Base-by-base conservation (phyloP, 2,113 vertebrate species). In the Myotis brandtii region DNA sequence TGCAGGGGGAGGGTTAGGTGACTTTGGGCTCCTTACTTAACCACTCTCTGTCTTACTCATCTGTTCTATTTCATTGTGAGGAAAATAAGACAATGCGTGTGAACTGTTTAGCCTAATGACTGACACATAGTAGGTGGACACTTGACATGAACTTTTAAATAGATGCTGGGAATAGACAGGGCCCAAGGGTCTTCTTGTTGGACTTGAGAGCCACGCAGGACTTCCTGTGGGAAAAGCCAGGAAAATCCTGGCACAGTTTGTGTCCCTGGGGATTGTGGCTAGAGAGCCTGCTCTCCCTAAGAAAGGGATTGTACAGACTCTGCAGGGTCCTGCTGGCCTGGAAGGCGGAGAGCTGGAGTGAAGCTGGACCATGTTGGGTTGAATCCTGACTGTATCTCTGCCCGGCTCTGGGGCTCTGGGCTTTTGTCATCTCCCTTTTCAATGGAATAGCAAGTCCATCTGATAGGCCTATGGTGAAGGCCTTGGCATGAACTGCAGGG, bases 381-480 rank as follows among this genome's bases (percentile, higher is more conserved):
- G 52, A 21, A 14, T 52, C 54, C 75, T 20, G 46, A 50, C 10
- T 69, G 43, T 48, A 6, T 23, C 10, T 3, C 64, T 72, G 52
- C 21, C 72, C 1, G 40, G 17, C 50, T 72, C 34, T 54, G 73
- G 23, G 48, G 12, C 40, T 66, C 30, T 46, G 66, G 17, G 12
- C 2, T 59, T 50, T 5, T 79, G 17, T 30, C 34, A 3, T n/a
- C 2, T 67, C 21, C 46, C 25, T 75, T 6, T 8, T 67, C 43
- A 8, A 0, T 27, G 54, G 10, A 1, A 59, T 20, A 34, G 17
- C 2, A 43, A 2, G 14, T 37, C 21, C 77, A 5, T n/a, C n/a
- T 83, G 11, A 46, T 6, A 18, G 62, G 27, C 46, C 3, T 4
- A 0, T 67, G 54, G 52, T 6, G 4, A 72, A 69, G 16, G 14